Conservation (phyloP, 2,888 invertebrate species). For the Ischnus inquisitorius region DNA sequence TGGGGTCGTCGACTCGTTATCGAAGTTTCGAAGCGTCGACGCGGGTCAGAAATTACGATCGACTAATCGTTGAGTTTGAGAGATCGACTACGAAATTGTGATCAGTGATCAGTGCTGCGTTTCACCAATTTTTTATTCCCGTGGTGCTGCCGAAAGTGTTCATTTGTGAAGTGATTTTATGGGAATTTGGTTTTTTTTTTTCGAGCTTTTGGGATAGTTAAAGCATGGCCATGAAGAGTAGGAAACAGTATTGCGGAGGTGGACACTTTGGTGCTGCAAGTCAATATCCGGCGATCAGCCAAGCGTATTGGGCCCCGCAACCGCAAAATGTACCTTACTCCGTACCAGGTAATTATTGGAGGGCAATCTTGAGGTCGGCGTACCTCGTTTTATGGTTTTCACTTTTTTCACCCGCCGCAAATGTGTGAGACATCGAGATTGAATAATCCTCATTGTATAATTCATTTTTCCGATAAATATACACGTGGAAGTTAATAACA, state of each 20-base stretch:
- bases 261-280: slow-evolving; percentile 78
- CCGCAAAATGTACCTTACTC: slow-evolving; percentile 93
- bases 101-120: slow-evolving; percentile 33
- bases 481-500: background rate
- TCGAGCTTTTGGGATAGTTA: slow-evolving; percentile 7
- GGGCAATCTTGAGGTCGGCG: slow-evolving; percentile 6
- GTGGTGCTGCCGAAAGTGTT: background rate
- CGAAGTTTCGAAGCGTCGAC: slow-evolving; percentile 4
- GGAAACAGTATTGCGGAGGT: slow-evolving; percentile 81
- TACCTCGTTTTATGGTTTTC: background rate
- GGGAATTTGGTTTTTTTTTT: background rate
- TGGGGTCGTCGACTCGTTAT: slow-evolving; percentile 52
- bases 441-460: background rate
- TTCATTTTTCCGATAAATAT: background rate
- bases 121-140: background rate
- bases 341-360: slow-evolving; percentile 90
- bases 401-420: background rate
- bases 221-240: slow-evolving; percentile 84
- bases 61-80: background rate
- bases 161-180: slow-evolving; percentile 9
- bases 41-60: background rate
- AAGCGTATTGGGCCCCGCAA: slow-evolving; percentile 94
- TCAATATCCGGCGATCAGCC: slow-evolving; percentile 92
- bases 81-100: background rate
- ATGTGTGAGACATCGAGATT: background rate